These are phyloP conservation scores for Chrysogorgia sp. DNA, from an alignment of 92 coral and sea anemone genomes.

Conservation along the genomic window DNA sequence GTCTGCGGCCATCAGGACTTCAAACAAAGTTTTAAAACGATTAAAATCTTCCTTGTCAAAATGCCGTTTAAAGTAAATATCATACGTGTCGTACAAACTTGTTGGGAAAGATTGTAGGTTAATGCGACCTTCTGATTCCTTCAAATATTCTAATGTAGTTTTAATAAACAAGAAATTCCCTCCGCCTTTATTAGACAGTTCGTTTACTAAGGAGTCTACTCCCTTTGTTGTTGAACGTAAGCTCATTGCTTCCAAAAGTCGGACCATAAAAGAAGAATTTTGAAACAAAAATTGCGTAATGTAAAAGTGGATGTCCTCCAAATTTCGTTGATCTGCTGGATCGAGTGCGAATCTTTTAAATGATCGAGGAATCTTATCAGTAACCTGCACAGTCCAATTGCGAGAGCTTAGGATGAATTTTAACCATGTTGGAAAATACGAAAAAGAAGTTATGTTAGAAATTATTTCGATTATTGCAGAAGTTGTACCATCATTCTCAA, in stretches of 20 bases:
- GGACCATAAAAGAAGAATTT: constrained; percentile 20
- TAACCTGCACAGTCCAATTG: constrained; percentile 46
- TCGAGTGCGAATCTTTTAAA: constrained; percentile 26
- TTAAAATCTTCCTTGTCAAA: constrained; percentile 34
- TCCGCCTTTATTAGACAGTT: constrained; percentile 46
- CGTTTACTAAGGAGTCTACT: constrained; percentile 2
- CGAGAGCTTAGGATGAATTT: constrained; percentile 66
- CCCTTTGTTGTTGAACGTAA: background rate
- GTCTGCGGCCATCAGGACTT: constrained; percentile 62
- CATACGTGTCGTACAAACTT: constrained; percentile 39
- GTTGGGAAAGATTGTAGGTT: constrained; percentile 34
- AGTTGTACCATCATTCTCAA: constrained; percentile 17
- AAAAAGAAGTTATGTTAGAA: constrained; percentile 15
- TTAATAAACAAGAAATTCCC: constrained; percentile 74
- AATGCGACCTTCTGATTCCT: background rate
- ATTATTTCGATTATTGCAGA: constrained; percentile 59
- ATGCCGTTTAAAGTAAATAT: constrained; percentile 32
- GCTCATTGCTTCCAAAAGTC: constrained; percentile 6
- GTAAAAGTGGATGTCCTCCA: constrained; percentile 60
- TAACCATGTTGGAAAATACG: constrained; percentile 75
- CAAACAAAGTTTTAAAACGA: constrained; percentile 48
- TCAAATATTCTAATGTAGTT: constrained; percentile 46
- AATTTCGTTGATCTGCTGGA: constrained; percentile 63
- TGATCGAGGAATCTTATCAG: constrained; percentile 7
- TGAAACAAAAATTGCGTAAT: constrained; percentile 17